A percentile compares a stretch with the other conserved stretches of the same genome.
These are phyloP conservation scores for Adela reaumurella DNA, from an alignment of 2,888 invertebrate genomes.

Conservation along the genomic window DNA sequence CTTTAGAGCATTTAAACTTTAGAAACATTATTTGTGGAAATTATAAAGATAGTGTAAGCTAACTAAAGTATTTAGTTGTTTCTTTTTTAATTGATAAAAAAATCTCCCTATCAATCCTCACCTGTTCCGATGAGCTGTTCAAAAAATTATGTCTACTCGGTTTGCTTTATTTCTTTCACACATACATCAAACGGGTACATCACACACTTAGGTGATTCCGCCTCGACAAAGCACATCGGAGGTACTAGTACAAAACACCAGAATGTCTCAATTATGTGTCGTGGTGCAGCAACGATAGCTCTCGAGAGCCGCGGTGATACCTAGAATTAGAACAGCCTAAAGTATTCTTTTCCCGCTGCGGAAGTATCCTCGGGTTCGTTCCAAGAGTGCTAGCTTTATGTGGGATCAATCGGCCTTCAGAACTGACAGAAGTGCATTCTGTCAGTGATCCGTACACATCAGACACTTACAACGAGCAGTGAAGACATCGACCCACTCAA, in stretches of 20 bases:
- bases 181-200: slow-evolving; percentile 37
- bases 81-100: too few relatives aligned
- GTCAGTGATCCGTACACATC: background rate
- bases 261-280: slow-evolving; percentile 21
- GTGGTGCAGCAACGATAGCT: slow-evolving; percentile 27
- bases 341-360: slow-evolving; percentile 17
- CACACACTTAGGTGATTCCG: slow-evolving; percentile 44
- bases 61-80: too few relatives aligned
- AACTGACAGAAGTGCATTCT: background rate
- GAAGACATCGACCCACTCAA: background rate
- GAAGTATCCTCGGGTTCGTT: background rate
- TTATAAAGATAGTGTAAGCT: too few relatives aligned
- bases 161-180: slow-evolving; percentile 42
- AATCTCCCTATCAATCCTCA: slow-evolving; percentile 31
- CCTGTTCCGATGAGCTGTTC: slow-evolving; percentile 54
- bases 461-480: background rate
- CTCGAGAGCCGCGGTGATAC: slow-evolving; percentile 39
- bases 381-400: too few relatives aligned
- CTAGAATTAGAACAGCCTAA: slow-evolving; percentile 56
- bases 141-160: slow-evolving; percentile 51
- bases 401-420: too few relatives aligned
- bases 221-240: slow-evolving; percentile 29
- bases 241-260: slow-evolving; percentile 22
- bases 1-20: too few relatives aligned
- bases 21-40: too few relatives aligned